phyloP scores from a whole-genome alignment of 2,797 vertebrate genomes.

The Pangasius djambal region DNA sequence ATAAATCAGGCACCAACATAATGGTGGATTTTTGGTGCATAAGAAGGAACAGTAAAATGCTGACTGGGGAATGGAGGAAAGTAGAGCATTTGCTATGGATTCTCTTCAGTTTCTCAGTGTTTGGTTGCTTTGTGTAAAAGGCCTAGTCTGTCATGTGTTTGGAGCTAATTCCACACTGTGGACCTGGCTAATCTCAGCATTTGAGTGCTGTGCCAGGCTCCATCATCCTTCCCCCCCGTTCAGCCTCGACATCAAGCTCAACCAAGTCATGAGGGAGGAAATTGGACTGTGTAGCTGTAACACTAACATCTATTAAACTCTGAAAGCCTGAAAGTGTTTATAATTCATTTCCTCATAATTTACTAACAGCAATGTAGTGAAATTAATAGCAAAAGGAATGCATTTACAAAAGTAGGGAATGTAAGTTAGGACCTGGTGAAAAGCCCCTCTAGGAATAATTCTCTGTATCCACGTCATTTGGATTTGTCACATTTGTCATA shows the following conservation, averaged over 20 bases:
- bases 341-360: background rate
- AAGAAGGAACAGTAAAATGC: background rate
- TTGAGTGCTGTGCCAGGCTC: conserved; percentile 57
- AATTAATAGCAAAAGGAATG: background rate
- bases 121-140: conserved; percentile 70
- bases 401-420: background rate
- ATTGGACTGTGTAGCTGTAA: background rate
- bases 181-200: conserved; percentile 68
- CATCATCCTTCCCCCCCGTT: background rate
- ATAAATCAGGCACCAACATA: too few species aligned
- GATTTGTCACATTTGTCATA: background rate
- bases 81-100: background rate
- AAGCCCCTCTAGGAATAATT: background rate
- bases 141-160: conserved; percentile 73
- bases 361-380: background rate
- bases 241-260: conserved; percentile 31
- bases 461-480: background rate
- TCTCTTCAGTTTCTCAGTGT: conserved; percentile 58
- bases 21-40: too few species aligned
- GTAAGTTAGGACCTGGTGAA: background rate
- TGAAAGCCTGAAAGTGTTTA: background rate
- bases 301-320: background rate
- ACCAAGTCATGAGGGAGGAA: conserved; percentile 6
- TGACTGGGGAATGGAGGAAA: background rate
- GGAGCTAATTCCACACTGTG: conserved; percentile 66